Base-by-base conservation (phyloP, 2,113 vertebrate genomes). In the Oenanthe oenanthe region DNA sequence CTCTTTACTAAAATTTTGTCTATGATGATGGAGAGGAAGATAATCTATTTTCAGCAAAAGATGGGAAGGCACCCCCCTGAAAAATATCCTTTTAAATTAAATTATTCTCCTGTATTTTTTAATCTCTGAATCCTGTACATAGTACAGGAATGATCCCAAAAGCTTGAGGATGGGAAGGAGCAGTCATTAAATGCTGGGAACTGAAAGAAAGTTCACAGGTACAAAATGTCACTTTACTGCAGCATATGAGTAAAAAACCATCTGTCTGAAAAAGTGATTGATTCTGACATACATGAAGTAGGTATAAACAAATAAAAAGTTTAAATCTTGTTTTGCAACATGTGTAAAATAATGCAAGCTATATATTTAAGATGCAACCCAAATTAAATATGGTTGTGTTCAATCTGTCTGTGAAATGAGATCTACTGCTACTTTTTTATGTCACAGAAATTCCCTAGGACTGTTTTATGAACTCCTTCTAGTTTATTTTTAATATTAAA, bases 401-500 rank as follows among this genome's bases (percentile, higher is more conserved):
- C 90, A 96, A 88, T 79, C 38, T 12, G 11, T 56, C 62, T 75
- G 60, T 67, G 88, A 96, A 93, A 96, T 13, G 66, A 95, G 68
- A 82, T 61, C 43, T 92, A 19, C 81, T 95, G 47, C 68, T 70
- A 80, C 43, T 73, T 76, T 51, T 68, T 57, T 45, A 62, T 82
- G 70, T 61, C 76, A 67, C 76, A 92, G 31, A 80, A 89, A 54
- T 43, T 81, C 56, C 43, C 48, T n/a, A 53, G 48, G 51, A 89
- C 65, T 88, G 48, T 86, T 97, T 91, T 84, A 86, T 86, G 86
- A 96, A 81, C 70, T 76, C 91, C 84, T 67, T 77, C 85, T 54
- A 88, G 73, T 95, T 94, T 62, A 93, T 61, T 97, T 96, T 96
- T 92, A 91, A 96, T 97, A 97, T 92, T 95, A 84, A 87, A 94